phyloP scores from a whole-genome alignment of 2,888 invertebrate genomes.

The Chymomyza amoena region DNA sequence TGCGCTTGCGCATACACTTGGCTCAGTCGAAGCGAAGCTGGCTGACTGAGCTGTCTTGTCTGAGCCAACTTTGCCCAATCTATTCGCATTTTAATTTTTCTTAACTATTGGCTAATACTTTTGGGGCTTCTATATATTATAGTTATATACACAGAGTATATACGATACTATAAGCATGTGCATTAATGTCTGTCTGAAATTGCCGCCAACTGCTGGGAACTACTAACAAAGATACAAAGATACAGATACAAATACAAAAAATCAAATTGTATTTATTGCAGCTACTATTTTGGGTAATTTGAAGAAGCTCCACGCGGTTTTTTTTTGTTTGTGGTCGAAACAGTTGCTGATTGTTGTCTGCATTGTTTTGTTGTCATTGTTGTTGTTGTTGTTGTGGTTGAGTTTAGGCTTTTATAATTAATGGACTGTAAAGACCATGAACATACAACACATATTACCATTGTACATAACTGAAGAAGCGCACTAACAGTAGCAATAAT shows the following conservation, averaged over 20 bases:
- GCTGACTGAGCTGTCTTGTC: constrained; percentile 5
- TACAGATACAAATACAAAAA: not conserved
- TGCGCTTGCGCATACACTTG: constrained; percentile 35
- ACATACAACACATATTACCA: constrained; percentile 15
- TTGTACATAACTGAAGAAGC: constrained; percentile 47
- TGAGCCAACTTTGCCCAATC: constrained; percentile 48
- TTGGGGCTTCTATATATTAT: constrained; percentile 29
- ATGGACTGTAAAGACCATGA: constrained; percentile 31
- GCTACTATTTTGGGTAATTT: constrained; percentile 37
- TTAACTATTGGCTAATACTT: constrained; percentile 65
- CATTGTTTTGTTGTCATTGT: not conserved
- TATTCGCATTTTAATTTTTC: constrained; percentile 67
- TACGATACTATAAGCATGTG: not conserved
- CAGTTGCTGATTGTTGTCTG: not conserved
- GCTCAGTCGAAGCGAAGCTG: constrained; percentile 25
- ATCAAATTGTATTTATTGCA: constrained; percentile 6
- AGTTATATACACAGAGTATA: too few relatives aligned
- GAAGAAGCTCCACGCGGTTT: constrained; percentile 51
- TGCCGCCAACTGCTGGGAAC: not conserved
- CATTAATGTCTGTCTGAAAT: not conserved
- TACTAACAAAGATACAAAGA: not conserved
- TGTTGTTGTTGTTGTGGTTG: constrained; percentile 3
- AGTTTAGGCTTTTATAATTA: constrained; percentile 19
- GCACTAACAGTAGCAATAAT: not conserved
- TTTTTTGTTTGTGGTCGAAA: constrained; percentile 37